Base-by-base conservation (phyloP, 1,140 invertebrate species). In the Formica exsecta region DNA sequence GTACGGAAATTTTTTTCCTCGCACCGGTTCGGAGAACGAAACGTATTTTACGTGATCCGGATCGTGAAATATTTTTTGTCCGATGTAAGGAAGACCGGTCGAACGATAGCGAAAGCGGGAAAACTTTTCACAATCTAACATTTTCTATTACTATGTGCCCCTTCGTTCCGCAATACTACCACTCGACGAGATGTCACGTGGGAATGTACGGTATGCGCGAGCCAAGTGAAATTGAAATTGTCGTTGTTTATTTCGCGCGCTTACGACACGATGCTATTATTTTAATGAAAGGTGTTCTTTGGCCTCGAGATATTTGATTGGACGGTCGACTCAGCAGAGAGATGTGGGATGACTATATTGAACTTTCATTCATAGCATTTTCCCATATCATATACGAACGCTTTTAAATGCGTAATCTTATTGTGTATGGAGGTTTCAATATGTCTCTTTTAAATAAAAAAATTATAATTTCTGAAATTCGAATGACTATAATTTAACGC, bases 71-170 rank as follows among this genome's bases (percentile, higher is more conserved):
- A 22, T 22, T n/a, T 88, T 88, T 86, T 85, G 74, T 87, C 87
- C 68, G 66, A 13, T n/a, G 29, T 81, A 16, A 44, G 91, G 89
- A 89, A 86, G 80, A 92, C 92, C 85, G 87, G 91, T 92, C 73
- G 79, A 75, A 64, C 85, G 73, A 68, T 19, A 41, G 68, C 61
- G 54, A 73, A 89, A 89, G 87, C 75, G 70, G 86, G 87, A 93
- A 93, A 94, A 93, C 91, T 93, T 91, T 93, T 91, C 81, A 79
- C 88, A 84, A 80, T 91, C 84, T 89, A 77, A 74, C 77, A 85
- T 81, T 88, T 90, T 91, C 85, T 86, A 88, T 88, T 77, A 65
- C 36, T 25, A n/a, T 74, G 65, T 84, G 81, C 77, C 86, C 65
- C 84, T 87, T 70, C 19, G 16, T 91, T 87, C 81, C 83, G 86